These are phyloP conservation scores for Ceratina japonica DNA, from an alignment of 1,140 invertebrate species.

Conservation along the genomic window DNA sequence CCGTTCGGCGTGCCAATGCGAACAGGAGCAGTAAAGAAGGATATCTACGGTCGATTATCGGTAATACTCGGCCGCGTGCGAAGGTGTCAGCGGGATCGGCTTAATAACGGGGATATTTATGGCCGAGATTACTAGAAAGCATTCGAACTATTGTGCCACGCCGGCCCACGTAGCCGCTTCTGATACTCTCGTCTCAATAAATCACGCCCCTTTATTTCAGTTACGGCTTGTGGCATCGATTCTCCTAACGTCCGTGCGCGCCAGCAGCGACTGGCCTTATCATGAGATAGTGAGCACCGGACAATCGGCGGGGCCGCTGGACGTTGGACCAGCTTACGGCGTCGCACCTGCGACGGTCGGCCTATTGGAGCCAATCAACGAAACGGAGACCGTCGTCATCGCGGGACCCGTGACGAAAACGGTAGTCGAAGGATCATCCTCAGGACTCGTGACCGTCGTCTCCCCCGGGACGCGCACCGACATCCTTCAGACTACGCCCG, in stretches of 20 bases:
- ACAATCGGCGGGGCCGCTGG: conserved; percentile 27
- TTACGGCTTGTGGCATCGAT: conserved; percentile 44
- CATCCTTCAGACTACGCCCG: not conserved
- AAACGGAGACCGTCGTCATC: not conserved
- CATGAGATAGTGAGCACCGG: conserved; percentile 34
- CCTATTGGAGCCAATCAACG: not conserved
- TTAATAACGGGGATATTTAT: conserved; percentile 24
- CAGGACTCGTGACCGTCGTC: conserved; percentile 2
- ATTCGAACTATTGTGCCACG: conserved; percentile 32
- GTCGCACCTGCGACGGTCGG: conserved; percentile 15
- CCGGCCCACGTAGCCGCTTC: not conserved
- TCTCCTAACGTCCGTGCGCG: conserved; percentile 39
- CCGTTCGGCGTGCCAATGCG: not conserved
- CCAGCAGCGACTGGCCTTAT: conserved; percentile 40
- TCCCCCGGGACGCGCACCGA: not conserved
- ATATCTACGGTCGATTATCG: not conserved
- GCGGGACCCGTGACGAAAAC: conserved; percentile 9
- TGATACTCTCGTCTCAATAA: conserved; percentile 34
- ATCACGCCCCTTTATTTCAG: conserved; percentile 43
- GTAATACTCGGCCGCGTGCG: not conserved
- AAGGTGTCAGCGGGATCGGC: not conserved
- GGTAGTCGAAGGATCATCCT: conserved; percentile 25
- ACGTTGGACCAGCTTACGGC: conserved; percentile 30
- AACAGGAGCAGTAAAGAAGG: not conserved
- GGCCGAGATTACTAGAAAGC: conserved; percentile 19